A percentile compares a stretch with the other conserved stretches of the same genome.
These are phyloP conservation scores for Microctenopoma stevenorrisi DNA, from an alignment of 2,797 vertebrate genomes.

Conservation along the genomic window DNA sequence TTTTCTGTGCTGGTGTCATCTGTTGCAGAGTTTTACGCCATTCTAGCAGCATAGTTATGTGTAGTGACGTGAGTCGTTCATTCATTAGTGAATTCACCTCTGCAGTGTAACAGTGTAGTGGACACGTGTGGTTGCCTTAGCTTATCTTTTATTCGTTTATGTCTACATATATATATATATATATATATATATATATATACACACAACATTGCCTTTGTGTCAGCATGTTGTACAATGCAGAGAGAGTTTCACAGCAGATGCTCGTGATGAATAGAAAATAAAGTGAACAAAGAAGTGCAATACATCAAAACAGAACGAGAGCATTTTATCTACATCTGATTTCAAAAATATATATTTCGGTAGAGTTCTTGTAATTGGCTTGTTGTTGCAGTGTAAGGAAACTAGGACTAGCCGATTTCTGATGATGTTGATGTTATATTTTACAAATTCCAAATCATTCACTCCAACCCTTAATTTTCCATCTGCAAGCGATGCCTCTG, in stretches of 20 bases:
- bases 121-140: too few relatives aligned
- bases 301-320: not conserved
- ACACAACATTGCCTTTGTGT: too few relatives aligned
- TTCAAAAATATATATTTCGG: not conserved
- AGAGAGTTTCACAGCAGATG: too few relatives aligned
- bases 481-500: conserved; percentile 19
- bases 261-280: not conserved
- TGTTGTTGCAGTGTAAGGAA: conserved; percentile 29
- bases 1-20: conserved; percentile 48
- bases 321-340: not conserved
- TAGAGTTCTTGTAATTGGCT: not conserved
- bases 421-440: conserved; percentile 38
- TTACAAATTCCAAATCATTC: conserved; percentile 48
- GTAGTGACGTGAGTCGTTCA: not conserved
- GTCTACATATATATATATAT: too few relatives aligned
- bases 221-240: too few relatives aligned
- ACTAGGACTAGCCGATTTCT: conserved; percentile 35
- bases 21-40: conserved; percentile 18
- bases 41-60: too few relatives aligned
- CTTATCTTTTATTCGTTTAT: too few relatives aligned
- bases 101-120: too few relatives aligned
- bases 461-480: conserved; percentile 28
- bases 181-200: too few relatives aligned
- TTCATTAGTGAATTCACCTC: too few relatives aligned
- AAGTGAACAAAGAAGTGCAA: not conserved